phyloP scores from a whole-genome alignment of 2,797 vertebrate species.

The Myotis findleyi region DNA sequence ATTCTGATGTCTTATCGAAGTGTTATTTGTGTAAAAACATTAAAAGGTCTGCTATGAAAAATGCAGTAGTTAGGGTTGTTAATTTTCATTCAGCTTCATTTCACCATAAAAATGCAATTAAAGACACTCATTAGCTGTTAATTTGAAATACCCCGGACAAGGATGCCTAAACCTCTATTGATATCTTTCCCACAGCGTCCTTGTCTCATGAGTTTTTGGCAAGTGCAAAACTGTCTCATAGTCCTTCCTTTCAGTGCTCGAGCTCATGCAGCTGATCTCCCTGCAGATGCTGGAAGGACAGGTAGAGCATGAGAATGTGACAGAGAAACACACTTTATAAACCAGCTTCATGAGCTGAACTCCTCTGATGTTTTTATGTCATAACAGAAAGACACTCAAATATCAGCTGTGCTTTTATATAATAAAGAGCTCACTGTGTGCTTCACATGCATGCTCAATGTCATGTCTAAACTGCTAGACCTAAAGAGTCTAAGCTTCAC shows the following conservation, averaged over 20 bases:
- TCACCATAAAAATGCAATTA: conserved; percentile 81
- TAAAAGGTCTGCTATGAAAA: conserved; percentile 75
- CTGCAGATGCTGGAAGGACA: conserved; percentile 65
- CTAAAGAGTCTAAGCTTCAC: conserved; percentile 44
- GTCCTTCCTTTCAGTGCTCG: conserved; percentile 65
- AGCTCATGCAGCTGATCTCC: conserved; percentile 68
- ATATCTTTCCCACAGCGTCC: conserved; percentile 77
- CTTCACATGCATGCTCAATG: conserved; percentile 6
- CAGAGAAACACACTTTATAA: conserved; percentile 39
- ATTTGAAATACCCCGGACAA: conserved; percentile 82
- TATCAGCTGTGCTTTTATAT: not conserved
- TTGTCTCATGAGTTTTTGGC: conserved; percentile 83
- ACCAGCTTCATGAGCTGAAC: conserved; percentile 61
- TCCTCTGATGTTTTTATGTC: conserved; percentile 48
- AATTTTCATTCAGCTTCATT: conserved; percentile 76
- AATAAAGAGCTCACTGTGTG: not conserved
- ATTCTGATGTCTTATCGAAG: conserved; percentile 63
- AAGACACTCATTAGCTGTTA: conserved; percentile 82
- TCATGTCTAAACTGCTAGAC: not conserved
- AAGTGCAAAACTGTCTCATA: conserved; percentile 68
- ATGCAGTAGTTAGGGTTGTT: conserved; percentile 55
- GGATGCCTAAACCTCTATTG: conserved; percentile 78
- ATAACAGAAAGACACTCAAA: conserved; percentile 65
- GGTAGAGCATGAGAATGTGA: not conserved
- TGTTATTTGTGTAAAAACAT: conserved; percentile 74